Percentiles rank a stretch among this genome's conserved stretches.
phyloP scores from a whole-genome alignment of 2,797 vertebrate species.

The Tenualosa thibaudeaui region DNA sequence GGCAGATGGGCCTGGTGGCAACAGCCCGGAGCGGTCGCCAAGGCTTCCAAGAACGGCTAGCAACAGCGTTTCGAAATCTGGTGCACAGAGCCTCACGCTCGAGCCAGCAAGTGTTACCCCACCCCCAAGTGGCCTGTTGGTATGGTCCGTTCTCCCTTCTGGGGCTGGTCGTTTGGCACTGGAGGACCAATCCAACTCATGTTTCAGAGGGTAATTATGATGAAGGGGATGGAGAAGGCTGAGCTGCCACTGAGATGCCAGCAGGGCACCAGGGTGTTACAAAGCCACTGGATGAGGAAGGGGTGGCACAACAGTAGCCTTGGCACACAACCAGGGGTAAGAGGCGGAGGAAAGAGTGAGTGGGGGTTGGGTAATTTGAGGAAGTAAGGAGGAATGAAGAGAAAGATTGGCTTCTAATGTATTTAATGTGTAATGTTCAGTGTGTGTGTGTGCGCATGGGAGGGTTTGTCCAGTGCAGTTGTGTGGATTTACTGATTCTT shows the following conservation, averaged over 20 bases:
- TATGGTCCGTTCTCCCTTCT: background rate
- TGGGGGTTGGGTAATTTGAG: background rate
- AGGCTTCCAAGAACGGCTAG: background rate
- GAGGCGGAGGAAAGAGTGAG: background rate
- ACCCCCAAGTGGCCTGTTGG: background rate
- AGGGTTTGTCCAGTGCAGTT: no score
- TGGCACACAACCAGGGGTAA: background rate
- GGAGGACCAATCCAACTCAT: background rate
- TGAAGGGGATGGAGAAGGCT: background rate
- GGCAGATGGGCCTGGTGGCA: constrained; percentile 4
- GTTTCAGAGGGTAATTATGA: background rate
- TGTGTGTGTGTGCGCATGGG: no score
- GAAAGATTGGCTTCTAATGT: no score
- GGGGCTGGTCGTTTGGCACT: background rate
- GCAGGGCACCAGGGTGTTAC: background rate
- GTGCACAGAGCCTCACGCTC: background rate
- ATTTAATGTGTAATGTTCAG: no score
- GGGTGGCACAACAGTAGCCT: background rate
- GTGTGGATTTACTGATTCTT: no score
- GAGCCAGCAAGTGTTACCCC: background rate
- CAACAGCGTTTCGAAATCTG: background rate
- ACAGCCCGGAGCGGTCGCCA: background rate
- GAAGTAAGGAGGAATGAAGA: background rate
- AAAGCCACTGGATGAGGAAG: background rate
- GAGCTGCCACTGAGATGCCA: background rate